phyloP scores from a whole-genome alignment of 2,113 vertebrate genomes.

The Ochotona princeps region DNA sequence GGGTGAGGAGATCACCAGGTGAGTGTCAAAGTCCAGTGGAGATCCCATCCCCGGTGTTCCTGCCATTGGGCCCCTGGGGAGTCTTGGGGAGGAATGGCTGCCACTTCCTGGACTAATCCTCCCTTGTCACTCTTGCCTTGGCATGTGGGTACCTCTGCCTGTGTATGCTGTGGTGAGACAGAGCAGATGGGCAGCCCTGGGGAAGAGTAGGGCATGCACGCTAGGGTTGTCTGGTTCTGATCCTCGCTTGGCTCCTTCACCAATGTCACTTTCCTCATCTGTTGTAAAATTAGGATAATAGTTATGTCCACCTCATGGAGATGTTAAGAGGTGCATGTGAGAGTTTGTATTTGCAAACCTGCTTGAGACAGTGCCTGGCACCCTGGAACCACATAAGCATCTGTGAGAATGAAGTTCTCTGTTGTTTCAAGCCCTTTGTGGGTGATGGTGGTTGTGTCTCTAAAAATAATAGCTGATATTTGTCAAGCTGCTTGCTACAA shows the following conservation, averaged over 20 bases:
- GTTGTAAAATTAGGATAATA: background rate
- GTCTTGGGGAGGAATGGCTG: background rate
- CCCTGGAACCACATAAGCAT: background rate
- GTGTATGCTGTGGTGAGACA: background rate
- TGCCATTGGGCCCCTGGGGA: rapidly evolving
- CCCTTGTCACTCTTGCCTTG: background rate
- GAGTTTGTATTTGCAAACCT: background rate
- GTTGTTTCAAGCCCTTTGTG: background rate
- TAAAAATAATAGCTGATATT: background rate
- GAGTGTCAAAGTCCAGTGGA: background rate
- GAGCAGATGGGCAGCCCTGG: background rate
- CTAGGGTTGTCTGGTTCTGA: background rate
- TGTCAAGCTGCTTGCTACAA: background rate
- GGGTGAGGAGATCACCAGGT: conserved; percentile 77
- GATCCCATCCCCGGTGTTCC: background rate
- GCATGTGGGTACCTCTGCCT: background rate
- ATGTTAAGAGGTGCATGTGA: background rate
- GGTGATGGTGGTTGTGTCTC: background rate
- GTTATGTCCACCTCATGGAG: background rate
- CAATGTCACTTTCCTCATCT: background rate
- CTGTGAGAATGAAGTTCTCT: background rate
- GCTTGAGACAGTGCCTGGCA: background rate
- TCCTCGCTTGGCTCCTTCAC: background rate
- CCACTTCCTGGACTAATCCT: rapidly evolving
- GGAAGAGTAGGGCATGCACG: background rate